These are phyloP conservation scores for Nymphalis urticae DNA, from an alignment of 2,888 invertebrate genomes.

Conservation along the genomic window DNA sequence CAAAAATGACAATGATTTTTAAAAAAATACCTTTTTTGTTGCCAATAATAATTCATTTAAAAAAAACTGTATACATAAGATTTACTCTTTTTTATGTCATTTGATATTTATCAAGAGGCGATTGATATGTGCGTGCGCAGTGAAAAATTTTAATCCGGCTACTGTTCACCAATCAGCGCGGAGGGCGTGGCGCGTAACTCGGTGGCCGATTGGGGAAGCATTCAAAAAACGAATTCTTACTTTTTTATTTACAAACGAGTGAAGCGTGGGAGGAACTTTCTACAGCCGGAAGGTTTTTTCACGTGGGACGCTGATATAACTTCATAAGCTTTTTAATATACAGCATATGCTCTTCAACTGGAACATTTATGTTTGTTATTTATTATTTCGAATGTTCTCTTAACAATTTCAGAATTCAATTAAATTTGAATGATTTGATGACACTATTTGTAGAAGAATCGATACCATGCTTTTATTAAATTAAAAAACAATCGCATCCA, in stretches of 20 bases:
- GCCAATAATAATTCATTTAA: neutral
- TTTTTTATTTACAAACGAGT: constrained; percentile 53
- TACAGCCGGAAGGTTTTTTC: constrained; percentile 68
- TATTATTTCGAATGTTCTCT: neutral
- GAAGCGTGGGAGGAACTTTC: constrained; percentile 78
- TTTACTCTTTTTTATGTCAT: neutral
- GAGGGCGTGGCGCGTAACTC: constrained; percentile 75
- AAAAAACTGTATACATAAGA: no score
- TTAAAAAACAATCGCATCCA: no score
- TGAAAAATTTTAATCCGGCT: constrained; percentile 60
- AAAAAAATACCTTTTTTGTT: neutral
- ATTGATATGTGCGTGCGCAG: constrained; percentile 33
- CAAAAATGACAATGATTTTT: neutral
- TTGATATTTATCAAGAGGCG: constrained; percentile 23
- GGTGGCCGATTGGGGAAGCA: constrained; percentile 61
- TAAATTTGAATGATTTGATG: no score
- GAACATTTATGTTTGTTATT: neutral
- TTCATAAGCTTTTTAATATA: constrained; percentile 12
- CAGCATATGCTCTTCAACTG: neutral
- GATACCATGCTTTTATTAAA: no score
- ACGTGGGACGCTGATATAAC: constrained; percentile 56
- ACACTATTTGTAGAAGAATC: no score
- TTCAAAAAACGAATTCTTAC: constrained; percentile 61
- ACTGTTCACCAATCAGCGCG: constrained; percentile 72
- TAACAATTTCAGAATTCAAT: neutral